These are phyloP conservation scores for Linnaemya tessellans DNA, from an alignment of 2,888 invertebrate genomes.

Conservation along the genomic window DNA sequence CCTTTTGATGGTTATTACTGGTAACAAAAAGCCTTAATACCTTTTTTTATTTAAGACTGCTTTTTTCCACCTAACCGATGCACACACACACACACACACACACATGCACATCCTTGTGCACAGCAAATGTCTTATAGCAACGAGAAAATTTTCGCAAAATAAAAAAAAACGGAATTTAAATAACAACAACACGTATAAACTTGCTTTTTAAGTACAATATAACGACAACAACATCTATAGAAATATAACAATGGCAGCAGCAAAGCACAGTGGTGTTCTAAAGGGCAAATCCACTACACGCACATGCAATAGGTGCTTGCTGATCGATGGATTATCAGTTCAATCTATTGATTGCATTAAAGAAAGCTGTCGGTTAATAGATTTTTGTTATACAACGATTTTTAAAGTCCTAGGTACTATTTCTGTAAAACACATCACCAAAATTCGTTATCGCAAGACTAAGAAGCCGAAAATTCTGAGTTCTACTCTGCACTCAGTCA, in stretches of 20 bases:
- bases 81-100: too few species aligned
- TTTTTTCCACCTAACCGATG: conserved; percentile 61
- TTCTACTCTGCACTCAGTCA: too few species aligned
- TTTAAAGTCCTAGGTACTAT: too few species aligned
- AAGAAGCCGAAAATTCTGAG: too few species aligned
- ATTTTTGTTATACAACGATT: too few species aligned
- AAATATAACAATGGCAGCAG: conserved; percentile 31
- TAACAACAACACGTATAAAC: conserved; percentile 45
- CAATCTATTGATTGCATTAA: too few species aligned
- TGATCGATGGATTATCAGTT: too few species aligned
- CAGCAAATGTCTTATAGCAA: conserved; percentile 21
- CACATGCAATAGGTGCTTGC: too few species aligned
- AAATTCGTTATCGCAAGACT: too few species aligned
- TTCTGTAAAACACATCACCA: too few species aligned
- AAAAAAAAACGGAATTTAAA: conserved; percentile 19
- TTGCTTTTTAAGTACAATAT: conserved; percentile 61
- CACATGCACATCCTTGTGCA: background rate
- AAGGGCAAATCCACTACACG: too few species aligned
- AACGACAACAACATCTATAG: conserved; percentile 28
- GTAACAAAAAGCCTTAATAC: conserved; percentile 62
- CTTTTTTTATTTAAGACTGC: conserved; percentile 53
- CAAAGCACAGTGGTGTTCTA: conserved; percentile 36
- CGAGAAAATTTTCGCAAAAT: conserved; percentile 31
- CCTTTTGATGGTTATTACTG: conserved; percentile 69
- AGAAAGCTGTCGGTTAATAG: too few species aligned